Conservation (phyloP, 1,140 invertebrate species). For the Rhagoletis pomonella region DNA sequence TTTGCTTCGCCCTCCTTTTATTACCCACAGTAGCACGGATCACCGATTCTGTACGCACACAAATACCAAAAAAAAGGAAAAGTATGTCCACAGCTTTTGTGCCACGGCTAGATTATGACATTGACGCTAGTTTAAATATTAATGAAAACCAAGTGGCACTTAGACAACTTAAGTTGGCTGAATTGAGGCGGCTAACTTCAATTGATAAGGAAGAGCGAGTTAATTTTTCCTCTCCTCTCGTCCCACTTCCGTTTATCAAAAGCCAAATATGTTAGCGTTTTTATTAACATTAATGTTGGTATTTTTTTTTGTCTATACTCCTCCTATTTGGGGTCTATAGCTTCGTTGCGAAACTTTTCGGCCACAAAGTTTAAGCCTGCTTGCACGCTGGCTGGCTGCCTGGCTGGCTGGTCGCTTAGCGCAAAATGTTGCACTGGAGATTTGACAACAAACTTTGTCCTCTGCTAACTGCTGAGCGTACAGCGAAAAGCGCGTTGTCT, state of each 20-base stretch:
- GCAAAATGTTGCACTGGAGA: conserved; percentile 35
- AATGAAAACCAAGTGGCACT: conserved; percentile 33
- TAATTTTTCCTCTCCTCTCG: not conserved
- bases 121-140: conserved; percentile 27
- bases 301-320: not conserved
- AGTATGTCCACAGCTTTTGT: not conserved
- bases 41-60: not conserved
- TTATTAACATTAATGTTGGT: conserved; percentile 15
- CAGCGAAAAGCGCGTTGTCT: not conserved
- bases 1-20: not conserved
- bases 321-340: not conserved
- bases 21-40: not conserved
- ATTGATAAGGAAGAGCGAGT: not conserved
- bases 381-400: not conserved
- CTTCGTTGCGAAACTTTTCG: not conserved
- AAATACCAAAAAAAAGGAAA: not conserved
- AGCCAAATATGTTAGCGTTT: not conserved
- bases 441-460: conserved; percentile 1
- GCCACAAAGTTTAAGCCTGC: not conserved
- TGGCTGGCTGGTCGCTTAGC: not conserved
- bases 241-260: not conserved
- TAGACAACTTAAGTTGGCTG: not conserved
- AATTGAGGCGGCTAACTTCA: not conserved
- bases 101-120: not conserved
- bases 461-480: not conserved